These are phyloP conservation scores for Junonia oenone DNA, from an alignment of 2,888 invertebrate species.

Conservation along the genomic window DNA sequence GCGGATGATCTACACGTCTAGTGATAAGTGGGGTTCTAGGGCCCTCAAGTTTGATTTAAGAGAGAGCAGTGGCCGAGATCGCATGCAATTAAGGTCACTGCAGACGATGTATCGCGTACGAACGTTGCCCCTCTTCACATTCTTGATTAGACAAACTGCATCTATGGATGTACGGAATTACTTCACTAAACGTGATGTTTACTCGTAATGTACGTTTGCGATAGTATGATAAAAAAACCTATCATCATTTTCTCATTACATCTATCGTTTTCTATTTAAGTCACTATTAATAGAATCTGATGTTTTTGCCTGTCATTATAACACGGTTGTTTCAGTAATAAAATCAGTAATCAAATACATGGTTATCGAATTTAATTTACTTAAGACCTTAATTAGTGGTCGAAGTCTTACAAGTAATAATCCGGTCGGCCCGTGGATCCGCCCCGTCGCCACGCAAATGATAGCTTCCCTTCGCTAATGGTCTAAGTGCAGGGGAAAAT, in stretches of 20 bases:
- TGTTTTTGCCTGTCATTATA: neutral
- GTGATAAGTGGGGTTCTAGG: constrained; percentile 71
- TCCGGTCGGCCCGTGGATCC: constrained; percentile 52
- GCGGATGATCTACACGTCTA: constrained; percentile 52
- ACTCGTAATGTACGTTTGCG: neutral
- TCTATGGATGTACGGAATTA: constrained; percentile 27
- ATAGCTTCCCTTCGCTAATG: constrained; percentile 65
- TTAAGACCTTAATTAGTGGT: constrained; percentile 44
- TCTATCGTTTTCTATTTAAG: neutral
- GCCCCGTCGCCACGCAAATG: constrained; percentile 69
- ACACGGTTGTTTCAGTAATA: constrained; percentile 1
- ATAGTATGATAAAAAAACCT: neutral
- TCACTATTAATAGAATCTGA: neutral
- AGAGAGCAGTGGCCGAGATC: constrained; percentile 73
- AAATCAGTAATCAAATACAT: constrained; percentile 17
- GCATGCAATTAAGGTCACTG: constrained; percentile 69
- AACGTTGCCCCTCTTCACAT: constrained; percentile 39
- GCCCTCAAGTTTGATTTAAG: constrained; percentile 74
- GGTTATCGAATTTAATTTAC: constrained; percentile 35
- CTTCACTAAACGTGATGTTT: constrained; percentile 3
- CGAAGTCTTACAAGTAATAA: constrained; percentile 42
- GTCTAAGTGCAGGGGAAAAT: constrained; percentile 60
- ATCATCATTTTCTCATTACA: neutral
- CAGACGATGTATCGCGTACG: constrained; percentile 55
- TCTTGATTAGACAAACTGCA: constrained; percentile 37